A percentile compares a stretch with the other conserved stretches of the same genome.
These are phyloP conservation scores for Leptothorax acervorum DNA, from an alignment of 2,888 invertebrate genomes.

Conservation along the genomic window DNA sequence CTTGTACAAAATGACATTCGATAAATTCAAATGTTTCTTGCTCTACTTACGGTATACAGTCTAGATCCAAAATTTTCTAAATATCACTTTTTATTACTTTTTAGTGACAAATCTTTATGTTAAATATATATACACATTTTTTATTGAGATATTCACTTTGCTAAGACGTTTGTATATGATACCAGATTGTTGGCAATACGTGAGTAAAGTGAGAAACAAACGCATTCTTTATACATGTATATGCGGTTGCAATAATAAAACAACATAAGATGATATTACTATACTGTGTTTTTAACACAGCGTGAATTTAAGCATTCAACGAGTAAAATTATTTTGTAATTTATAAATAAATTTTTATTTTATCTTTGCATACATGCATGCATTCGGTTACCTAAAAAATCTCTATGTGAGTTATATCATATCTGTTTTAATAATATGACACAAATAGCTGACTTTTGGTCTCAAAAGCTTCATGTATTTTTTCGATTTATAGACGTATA, in stretches of 20 bases:
- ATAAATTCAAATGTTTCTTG: conserved; percentile 20
- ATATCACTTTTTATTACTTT: not conserved
- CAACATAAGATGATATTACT: too few relatives aligned
- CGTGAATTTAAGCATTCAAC: not conserved
- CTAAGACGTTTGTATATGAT: not conserved
- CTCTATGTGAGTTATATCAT: not conserved
- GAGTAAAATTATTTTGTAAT: not conserved
- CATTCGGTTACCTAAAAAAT: not conserved
- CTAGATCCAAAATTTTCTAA: not conserved
- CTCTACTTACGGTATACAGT: conserved; percentile 14
- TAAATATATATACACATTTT: not conserved
- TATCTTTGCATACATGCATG: not conserved
- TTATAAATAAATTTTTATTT: not conserved
- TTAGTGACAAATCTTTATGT: not conserved
- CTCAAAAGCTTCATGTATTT: not conserved
- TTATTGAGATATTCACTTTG: not conserved
- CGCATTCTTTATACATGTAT: not conserved
- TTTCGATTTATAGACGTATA: not conserved
- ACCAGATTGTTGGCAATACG: not conserved
- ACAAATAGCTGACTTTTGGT: not conserved
- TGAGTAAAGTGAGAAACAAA: not conserved
- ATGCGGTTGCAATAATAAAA: not conserved
- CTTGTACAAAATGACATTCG: not conserved
- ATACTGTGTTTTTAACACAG: too few relatives aligned
- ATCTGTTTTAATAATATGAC: not conserved